phyloP scores from a whole-genome alignment of 2,113 vertebrate genomes.

The Corythaeola cristata region DNA sequence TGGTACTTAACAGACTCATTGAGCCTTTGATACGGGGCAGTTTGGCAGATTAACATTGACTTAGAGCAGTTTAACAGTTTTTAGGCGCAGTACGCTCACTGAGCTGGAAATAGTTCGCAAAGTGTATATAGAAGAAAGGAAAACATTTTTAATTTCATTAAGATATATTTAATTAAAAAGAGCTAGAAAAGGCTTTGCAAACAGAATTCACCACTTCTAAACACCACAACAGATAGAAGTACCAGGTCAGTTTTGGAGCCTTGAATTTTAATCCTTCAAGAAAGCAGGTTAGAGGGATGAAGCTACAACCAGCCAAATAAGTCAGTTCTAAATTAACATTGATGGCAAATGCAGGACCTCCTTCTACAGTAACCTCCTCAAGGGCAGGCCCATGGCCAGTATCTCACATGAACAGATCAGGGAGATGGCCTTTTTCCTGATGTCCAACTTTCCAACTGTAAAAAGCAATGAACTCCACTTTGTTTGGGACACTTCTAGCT shows the following conservation, averaged over 20 bases:
- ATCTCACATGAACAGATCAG: not conserved
- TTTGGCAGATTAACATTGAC: not conserved
- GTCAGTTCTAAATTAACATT: accelerated
- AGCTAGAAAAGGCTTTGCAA: not conserved
- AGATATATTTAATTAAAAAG: not conserved
- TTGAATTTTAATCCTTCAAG: not conserved
- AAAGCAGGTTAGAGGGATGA: not conserved
- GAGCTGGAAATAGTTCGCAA: not conserved
- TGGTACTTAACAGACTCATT: not conserved
- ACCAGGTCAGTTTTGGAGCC: not conserved
- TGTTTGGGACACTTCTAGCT: not conserved
- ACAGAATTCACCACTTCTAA: not conserved
- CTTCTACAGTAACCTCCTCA: not conserved
- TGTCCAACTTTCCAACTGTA: not conserved
- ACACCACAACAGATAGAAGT: not conserved
- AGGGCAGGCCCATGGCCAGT: not conserved
- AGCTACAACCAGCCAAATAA: not conserved
- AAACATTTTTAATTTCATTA: not conserved
- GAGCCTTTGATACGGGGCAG: not conserved
- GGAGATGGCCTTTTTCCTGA: not conserved
- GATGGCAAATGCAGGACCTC: not conserved
- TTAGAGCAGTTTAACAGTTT: not conserved
- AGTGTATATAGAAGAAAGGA: not conserved
- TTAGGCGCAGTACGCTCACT: not conserved
- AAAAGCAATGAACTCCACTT: not conserved